A percentile compares a stretch with the other conserved stretches of the same genome.
phyloP scores from a whole-genome alignment of 2,113 vertebrate species.

The Conger conger region DNA sequence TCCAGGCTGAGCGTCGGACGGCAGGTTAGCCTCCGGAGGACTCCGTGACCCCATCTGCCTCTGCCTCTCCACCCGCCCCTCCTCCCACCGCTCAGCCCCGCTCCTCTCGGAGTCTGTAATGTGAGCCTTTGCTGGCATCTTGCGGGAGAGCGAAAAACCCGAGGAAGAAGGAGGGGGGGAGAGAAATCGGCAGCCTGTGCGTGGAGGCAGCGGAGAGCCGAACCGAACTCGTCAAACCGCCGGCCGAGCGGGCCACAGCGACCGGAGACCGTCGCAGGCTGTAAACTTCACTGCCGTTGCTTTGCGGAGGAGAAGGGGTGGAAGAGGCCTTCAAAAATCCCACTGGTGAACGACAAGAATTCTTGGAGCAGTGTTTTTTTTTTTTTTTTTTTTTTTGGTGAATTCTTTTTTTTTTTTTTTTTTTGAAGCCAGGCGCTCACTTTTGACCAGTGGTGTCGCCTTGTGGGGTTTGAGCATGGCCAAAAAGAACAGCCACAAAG shows the following conservation, averaged over 20 bases:
- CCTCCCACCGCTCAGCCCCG: neutral
- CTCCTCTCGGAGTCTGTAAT: slow-evolving; percentile 15
- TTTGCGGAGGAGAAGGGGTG: neutral
- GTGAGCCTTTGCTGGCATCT: slow-evolving; percentile 41
- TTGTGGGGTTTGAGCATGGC: slow-evolving; percentile 56
- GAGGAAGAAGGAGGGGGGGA: slow-evolving; percentile 6
- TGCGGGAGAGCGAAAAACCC: slow-evolving; percentile 14
- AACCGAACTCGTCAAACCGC: neutral
- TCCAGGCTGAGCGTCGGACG: slow-evolving; percentile 39
- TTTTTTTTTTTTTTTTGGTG: neutral
- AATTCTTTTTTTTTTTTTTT: neutral
- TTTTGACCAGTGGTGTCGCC: slow-evolving; percentile 9
- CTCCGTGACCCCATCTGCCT: slow-evolving; percentile 41
- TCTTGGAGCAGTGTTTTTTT: neutral
- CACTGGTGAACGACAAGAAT: neutral
- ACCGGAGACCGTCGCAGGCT: neutral
- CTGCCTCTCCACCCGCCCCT: slow-evolving; percentile 20
- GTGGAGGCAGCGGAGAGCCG: neutral
- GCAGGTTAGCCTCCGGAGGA: slow-evolving; percentile 19
- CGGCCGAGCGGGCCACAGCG: no score
- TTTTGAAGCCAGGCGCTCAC: neutral
- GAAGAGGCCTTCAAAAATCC: neutral
- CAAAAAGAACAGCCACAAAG: slow-evolving; percentile 69
- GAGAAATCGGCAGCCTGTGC: slow-evolving; percentile 11
- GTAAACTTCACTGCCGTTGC: neutral